Evolutionary conservation across 2,797 vertebrate species (phyloP), one percentile per base, ranked within the genome.

Genomic region (Leuciscus waleckii): DNA sequence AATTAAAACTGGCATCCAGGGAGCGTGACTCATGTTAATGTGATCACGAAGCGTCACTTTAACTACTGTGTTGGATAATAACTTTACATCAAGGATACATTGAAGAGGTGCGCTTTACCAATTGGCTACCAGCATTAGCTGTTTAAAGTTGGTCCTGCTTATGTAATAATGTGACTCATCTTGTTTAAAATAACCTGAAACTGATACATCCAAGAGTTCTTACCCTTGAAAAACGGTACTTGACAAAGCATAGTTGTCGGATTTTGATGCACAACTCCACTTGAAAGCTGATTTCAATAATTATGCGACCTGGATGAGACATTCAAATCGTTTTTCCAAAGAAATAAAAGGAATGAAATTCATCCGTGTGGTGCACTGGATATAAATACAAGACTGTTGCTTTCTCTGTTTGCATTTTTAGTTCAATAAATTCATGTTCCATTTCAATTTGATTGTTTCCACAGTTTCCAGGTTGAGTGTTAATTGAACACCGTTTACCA

Each of bases 111-210:
- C 1, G 5, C n/a, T 82, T 63, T 37, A 5, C 2, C 41, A n/a
- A 61, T 32, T 46, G 39, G 17, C 65, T 26, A 56, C 10, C 23
- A 56, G 35, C 65, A 61, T 35, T 73, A 73, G 51, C 39, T 82
- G 35, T 81, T 63, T 37, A 61, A 82, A 63, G 32, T 82, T 63
- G 37, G 37, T 17, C 26, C 54, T n/a, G 26, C 69, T 82, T 82
- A 21, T 82, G 23, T 74, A 82, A 82, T 65, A 35, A 46, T 29
- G 23, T 63, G 56, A 74, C 39, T 82, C 56, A 49, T 35, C 56
- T 63, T 29, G 7, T 43, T n/a, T 82, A 21, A 82, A 46, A 73
- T 70, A 73, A 46, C 54, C 14, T 37, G 26, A 82, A 74, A 82
- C 39, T 49, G 69, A 74, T 37, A 35, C 29, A 46, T 46, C 26